Conservation (phyloP, 2,888 invertebrate species). For the Drosophila formosana region DNA sequence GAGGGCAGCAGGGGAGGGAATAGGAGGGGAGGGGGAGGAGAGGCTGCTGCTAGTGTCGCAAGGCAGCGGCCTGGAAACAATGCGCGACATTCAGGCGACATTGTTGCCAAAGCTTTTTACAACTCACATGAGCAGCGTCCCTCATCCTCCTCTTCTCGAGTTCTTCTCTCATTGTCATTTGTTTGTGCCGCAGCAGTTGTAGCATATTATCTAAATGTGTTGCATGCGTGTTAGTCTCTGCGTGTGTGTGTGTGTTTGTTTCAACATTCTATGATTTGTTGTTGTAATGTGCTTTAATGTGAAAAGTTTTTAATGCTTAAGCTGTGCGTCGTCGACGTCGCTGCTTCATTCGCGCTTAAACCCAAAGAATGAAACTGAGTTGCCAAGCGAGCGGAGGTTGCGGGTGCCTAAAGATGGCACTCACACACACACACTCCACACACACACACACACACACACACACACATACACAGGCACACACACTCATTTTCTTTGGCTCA, state of each 20-base stretch:
- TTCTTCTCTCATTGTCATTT: slow-evolving; percentile 63
- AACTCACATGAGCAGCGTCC: slow-evolving; percentile 69
- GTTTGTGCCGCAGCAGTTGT: slow-evolving; percentile 78
- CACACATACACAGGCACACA: slow-evolving; percentile 24
- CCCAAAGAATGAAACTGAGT: slow-evolving; percentile 30
- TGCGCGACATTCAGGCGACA: slow-evolving; percentile 81
- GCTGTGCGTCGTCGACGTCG: slow-evolving; percentile 57
- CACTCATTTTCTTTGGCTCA: slow-evolving; percentile 69
- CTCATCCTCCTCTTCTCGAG: background rate
- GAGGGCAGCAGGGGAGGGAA: background rate
- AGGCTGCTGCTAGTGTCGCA: slow-evolving; percentile 41
- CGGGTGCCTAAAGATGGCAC: slow-evolving; percentile 35
- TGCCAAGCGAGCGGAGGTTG: background rate
- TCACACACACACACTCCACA: slow-evolving; percentile 28
- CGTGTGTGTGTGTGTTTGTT: slow-evolving; percentile 53
- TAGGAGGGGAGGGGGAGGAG: background rate
- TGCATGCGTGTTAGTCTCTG: slow-evolving; percentile 66
- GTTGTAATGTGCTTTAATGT: slow-evolving; percentile 81
- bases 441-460: slow-evolving; percentile 37
- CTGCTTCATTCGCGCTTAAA: slow-evolving; percentile 34
- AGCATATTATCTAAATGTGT: slow-evolving; percentile 82
- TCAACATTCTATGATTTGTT: slow-evolving; percentile 75
- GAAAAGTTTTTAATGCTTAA: slow-evolving; percentile 82
- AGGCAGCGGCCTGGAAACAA: slow-evolving; percentile 78
- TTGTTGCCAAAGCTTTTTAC: slow-evolving; percentile 80